Percentiles rank a stretch among this genome's conserved stretches.
These are phyloP conservation scores for Dolichotis patagonum DNA, from an alignment of 2,113 vertebrate species.

Conservation along the genomic window DNA sequence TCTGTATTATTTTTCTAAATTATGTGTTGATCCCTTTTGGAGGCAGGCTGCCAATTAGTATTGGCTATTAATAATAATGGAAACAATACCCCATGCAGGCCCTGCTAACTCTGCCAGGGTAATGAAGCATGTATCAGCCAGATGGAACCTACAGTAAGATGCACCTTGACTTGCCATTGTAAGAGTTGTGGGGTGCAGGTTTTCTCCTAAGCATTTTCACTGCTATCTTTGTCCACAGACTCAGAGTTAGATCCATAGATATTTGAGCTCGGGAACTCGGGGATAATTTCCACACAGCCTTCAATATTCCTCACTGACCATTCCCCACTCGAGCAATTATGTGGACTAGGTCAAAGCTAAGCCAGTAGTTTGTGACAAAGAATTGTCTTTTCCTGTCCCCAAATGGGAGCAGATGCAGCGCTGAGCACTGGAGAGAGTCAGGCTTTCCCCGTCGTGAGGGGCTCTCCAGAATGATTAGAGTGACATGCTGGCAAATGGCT, in stretches of 20 bases:
- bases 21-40: neutral
- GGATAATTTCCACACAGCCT: neutral
- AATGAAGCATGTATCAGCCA: neutral
- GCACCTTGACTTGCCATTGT: neutral
- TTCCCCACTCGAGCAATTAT: neutral
- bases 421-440: neutral
- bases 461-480: accelerated
- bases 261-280: neutral
- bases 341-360: too few species aligned
- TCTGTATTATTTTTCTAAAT: neutral
- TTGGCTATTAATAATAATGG: neutral
- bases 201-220: neutral
- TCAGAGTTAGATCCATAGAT: neutral
- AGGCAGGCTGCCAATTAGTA: neutral
- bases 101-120: neutral
- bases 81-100: neutral
- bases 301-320: accelerated
- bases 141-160: neutral
- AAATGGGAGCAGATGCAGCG: neutral
- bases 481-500: too few species aligned
- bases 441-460: accelerated
- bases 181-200: too few species aligned
- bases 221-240: neutral
- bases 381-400: neutral
- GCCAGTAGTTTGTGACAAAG: neutral